These are phyloP conservation scores for Gallinago undulata DNA, from an alignment of 2,113 vertebrate genomes.

Conservation along the genomic window DNA sequence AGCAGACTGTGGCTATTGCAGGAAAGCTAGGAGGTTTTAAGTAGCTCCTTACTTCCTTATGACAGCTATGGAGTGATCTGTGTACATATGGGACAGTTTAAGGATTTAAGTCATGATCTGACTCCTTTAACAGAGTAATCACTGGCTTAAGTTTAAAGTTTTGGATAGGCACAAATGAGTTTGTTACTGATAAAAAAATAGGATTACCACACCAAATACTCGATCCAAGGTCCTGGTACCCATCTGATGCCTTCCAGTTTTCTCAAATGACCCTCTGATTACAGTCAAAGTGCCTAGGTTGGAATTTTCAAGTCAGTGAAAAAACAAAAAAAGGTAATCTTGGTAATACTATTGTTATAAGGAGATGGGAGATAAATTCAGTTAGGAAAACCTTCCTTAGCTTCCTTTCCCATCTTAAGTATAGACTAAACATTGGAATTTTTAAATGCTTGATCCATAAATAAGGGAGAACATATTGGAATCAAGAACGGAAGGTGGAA, in stretches of 20 bases:
- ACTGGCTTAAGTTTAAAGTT: neutral
- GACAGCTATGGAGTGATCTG: accelerated
- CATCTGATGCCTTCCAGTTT: neutral
- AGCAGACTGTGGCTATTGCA: neutral
- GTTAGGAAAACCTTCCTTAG: neutral
- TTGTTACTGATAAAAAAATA: neutral
- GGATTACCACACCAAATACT: neutral
- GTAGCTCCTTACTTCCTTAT: neutral
- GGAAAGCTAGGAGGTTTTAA: neutral
- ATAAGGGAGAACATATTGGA: neutral
- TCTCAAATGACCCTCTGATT: neutral
- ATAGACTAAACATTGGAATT: neutral
- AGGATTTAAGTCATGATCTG: neutral
- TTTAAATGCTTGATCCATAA: neutral
- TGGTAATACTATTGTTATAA: neutral
- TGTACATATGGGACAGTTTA: neutral
- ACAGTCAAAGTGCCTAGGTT: neutral
- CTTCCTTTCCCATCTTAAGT: neutral
- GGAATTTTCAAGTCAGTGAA: neutral
- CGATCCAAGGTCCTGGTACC: neutral
- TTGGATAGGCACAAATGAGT: neutral
- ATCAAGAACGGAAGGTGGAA: neutral
- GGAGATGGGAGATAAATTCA: neutral
- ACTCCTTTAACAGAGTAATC: neutral
- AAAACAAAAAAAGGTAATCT: neutral